Evolutionary conservation across 2,888 invertebrate species (phyloP).

Genomic region (Saturnia pavonia): DNA sequence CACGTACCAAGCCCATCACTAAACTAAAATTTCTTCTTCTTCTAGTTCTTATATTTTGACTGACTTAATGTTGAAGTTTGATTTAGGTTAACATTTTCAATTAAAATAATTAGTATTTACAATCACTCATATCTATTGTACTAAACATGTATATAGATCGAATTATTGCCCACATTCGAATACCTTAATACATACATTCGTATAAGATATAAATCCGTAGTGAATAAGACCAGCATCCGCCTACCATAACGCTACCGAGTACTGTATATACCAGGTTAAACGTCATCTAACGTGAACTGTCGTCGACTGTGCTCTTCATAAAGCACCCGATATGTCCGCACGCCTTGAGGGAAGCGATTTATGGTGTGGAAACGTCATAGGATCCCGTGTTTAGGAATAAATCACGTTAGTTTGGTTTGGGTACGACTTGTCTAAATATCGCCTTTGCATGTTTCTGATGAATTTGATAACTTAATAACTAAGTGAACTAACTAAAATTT

Average conservation of each 20-base stretch:
- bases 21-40: too few relatives aligned
- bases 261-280: slow-evolving; percentile 36
- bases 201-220: background rate
- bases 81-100: too few relatives aligned
- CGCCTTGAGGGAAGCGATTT: slow-evolving; percentile 78
- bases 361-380: slow-evolving; percentile 80
- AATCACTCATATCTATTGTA: too few relatives aligned
- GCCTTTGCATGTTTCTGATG: slow-evolving; percentile 13
- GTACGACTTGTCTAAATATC: slow-evolving; percentile 57
- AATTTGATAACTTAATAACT: slow-evolving; percentile 3
- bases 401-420: slow-evolving; percentile 74
- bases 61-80: too few relatives aligned
- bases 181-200: background rate
- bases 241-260: background rate
- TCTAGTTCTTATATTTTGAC: too few relatives aligned
- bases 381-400: slow-evolving; percentile 70
- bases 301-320: slow-evolving; percentile 71
- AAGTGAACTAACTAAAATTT: background rate
- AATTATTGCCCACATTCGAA: background rate
- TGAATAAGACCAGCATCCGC: background rate
- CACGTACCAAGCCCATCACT: too few relatives aligned
- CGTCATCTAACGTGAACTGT: slow-evolving; percentile 46
- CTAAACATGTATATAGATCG: too few relatives aligned
- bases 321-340: slow-evolving; percentile 71
- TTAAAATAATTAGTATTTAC: too few relatives aligned